These are phyloP conservation scores for Esperia sulphurella DNA, from an alignment of 2,888 invertebrate species.

Conservation along the genomic window DNA sequence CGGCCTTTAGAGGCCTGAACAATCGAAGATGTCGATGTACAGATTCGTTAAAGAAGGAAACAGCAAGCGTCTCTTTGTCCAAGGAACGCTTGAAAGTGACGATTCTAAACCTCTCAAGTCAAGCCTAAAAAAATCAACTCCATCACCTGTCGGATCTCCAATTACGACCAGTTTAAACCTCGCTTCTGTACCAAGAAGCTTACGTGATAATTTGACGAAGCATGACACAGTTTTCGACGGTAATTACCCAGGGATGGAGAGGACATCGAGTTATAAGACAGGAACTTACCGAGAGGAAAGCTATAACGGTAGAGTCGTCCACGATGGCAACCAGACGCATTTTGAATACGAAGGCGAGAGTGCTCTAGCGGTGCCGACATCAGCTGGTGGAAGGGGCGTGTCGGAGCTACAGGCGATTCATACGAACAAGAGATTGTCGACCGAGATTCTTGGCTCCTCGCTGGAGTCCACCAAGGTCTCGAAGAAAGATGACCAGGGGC, in stretches of 20 bases:
- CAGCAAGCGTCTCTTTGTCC: constrained; percentile 86
- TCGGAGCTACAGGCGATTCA: constrained; percentile 87
- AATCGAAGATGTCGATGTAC: constrained; percentile 84
- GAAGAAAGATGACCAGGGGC: constrained; percentile 87
- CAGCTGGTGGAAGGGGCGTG: constrained; percentile 63
- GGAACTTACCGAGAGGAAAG: constrained; percentile 65
- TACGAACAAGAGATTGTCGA: constrained; percentile 89
- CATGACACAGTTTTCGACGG: constrained; percentile 73
- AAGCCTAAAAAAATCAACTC: constrained; percentile 69
- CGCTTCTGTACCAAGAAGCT: constrained; percentile 77
- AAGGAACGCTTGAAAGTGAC: constrained; percentile 84
- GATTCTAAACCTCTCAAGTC: constrained; percentile 75
- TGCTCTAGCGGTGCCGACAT: constrained; percentile 62
- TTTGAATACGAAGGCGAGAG: constrained; percentile 72
- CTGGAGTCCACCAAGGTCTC: constrained; percentile 91
- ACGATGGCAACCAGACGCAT: constrained; percentile 73
- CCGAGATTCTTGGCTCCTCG: constrained; percentile 91
- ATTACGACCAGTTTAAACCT: constrained; percentile 81
- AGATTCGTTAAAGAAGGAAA: constrained; percentile 86
- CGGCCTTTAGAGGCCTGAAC: constrained; percentile 50
- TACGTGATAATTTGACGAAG: constrained; percentile 72
- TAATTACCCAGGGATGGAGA: constrained; percentile 68
- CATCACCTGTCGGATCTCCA: constrained; percentile 78
- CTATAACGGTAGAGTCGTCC: constrained; percentile 68
- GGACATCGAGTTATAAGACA: constrained; percentile 58